These are phyloP conservation scores for Cyrtodaria siliqua DNA, from an alignment of 2,888 invertebrate genomes.

Conservation along the genomic window DNA sequence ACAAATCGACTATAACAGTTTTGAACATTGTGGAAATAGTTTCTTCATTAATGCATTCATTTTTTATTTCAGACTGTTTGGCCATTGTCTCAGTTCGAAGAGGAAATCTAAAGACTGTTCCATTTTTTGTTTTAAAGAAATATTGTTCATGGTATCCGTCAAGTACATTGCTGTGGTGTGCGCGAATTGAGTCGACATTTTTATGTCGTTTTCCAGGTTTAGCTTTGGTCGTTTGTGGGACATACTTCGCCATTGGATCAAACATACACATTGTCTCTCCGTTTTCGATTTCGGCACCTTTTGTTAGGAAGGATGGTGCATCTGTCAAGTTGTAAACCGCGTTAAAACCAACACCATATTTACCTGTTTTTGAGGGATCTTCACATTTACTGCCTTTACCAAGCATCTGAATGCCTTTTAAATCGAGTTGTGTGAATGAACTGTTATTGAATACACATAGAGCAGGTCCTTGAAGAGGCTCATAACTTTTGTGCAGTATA, in stretches of 20 bases:
- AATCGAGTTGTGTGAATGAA: constrained; percentile 69
- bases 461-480: constrained; percentile 75
- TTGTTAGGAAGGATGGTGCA: constrained; percentile 73
- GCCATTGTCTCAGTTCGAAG: constrained; percentile 71
- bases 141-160: constrained; percentile 50
- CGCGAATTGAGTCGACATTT: constrained; percentile 36
- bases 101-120: constrained; percentile 68
- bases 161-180: constrained; percentile 43
- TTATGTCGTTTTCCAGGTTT: constrained; percentile 57
- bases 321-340: constrained; percentile 79
- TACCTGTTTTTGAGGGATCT: constrained; percentile 74
- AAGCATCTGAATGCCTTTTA: constrained; percentile 72
- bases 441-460: constrained; percentile 75
- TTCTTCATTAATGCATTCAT: constrained; percentile 21
- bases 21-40: constrained; percentile 23
- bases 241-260: constrained; percentile 79
- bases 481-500: constrained; percentile 19
- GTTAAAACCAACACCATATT: constrained; percentile 80
- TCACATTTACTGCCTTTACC: constrained; percentile 74
- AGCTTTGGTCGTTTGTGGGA: constrained; percentile 61
- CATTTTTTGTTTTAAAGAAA: constrained; percentile 26
- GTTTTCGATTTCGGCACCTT: constrained; percentile 58
- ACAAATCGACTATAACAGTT: constrained; percentile 35
- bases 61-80: constrained; percentile 70
- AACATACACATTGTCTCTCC: constrained; percentile 79